Conservation (phyloP, 1,140 invertebrate species). For the Diabrotica virgifera region DNA sequence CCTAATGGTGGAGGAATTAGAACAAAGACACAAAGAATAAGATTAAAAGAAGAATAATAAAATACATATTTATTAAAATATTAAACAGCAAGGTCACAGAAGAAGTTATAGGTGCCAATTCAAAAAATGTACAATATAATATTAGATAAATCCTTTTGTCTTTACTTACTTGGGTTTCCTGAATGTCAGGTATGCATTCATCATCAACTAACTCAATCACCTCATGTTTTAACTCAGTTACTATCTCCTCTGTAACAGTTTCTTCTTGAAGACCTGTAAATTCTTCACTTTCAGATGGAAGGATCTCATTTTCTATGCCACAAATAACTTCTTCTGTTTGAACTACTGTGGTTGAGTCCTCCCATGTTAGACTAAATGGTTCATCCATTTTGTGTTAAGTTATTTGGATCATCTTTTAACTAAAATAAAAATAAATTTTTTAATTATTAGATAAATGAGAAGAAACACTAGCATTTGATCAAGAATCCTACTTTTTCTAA, state of each 20-base stretch:
- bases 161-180: not conserved
- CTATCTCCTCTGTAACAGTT: slow-evolving; percentile 36
- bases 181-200: not conserved
- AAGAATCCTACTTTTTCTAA: not conserved
- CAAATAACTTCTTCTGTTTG: slow-evolving; percentile 64
- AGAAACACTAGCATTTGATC: not conserved
- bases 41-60: no score
- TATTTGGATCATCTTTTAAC: slow-evolving; percentile 10
- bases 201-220: not conserved
- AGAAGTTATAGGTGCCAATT: no score
- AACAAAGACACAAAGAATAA: no score
- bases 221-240: slow-evolving; percentile 32
- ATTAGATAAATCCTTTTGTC: slow-evolving; percentile 32
- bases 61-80: no score
- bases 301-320: slow-evolving; percentile 56
- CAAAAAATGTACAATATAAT: no score
- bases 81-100: no score
- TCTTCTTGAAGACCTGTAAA: slow-evolving; percentile 57
- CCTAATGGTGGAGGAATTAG: no score
- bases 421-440: slow-evolving; percentile 34
- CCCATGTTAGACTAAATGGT: slow-evolving; percentile 54
- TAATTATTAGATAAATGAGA: slow-evolving; percentile 5
- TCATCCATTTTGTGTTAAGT: slow-evolving; percentile 45
- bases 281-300: slow-evolving; percentile 53
- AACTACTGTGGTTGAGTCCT: slow-evolving; percentile 56